Evolutionary conservation across 2,888 invertebrate genomes (phyloP), one percentile per base, ranked within the genome.

Genomic region (Epinotia demarniana): DNA sequence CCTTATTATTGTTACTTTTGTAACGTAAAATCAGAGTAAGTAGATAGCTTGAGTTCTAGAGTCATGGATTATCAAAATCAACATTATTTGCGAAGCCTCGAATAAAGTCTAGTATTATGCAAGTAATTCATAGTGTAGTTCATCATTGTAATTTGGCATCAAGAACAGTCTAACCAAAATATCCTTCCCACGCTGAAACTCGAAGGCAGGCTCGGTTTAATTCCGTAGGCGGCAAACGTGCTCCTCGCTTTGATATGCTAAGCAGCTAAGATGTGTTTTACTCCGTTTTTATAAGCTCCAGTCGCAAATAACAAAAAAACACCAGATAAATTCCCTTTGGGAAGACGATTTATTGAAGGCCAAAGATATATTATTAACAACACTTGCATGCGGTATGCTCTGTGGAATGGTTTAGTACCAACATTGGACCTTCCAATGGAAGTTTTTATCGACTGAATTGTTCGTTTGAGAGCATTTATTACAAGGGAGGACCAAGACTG

Each of bases 251-350:
- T 74, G 74, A 74, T 74, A 74, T 74, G 74, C 69, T 70, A 74
- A 74, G 70, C 70, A 74, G 66, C 39, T 49, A 8, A 63, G 70
- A 70, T 74, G 74, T 70, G 69, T 74, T 70, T 74, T 70, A 74
- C 64, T 70, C 57, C 49, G 74, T 74, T 74, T 70, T 74, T 74
- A 49, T 58, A 58, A 74, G 70, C 63, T 23, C 49, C 5, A 43
- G 57, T 46, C 72, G 64, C 43, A 33, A 74, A 74, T 74, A 74
- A 74, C 69, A 69, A 74, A 74, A 74, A 74, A 70, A 74, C 69
- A 70, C 33, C 33, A 49, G 66, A 72, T 49, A 64, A 33, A 72
- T 72, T 72, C 74, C 64, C 70, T 69, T 74, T 74, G 64, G 70
- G 58, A 49, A 72, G 46, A 69, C 57, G 68, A 73, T 63, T 61